Conservation (phyloP, 2,797 vertebrate genomes). For the Hozukius guyotensis region DNA sequence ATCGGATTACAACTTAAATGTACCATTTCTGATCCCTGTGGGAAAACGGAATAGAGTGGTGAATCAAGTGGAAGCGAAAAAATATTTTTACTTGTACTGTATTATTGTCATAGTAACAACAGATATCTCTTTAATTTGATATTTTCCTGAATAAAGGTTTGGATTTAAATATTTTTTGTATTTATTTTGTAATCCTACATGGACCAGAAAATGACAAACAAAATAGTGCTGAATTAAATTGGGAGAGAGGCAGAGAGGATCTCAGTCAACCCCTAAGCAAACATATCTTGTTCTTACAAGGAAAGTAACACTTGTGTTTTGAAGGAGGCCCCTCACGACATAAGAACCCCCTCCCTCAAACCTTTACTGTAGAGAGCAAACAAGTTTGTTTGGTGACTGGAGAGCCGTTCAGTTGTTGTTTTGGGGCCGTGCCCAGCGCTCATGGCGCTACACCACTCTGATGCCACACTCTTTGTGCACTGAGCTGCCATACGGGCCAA, state of each 20-base stretch:
- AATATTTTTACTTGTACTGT: constrained; percentile 5
- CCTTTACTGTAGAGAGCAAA: constrained; percentile 40
- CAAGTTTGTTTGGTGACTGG: constrained; percentile 57
- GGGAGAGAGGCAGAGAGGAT: neutral
- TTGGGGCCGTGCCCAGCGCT: constrained; percentile 62
- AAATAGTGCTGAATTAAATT: neutral
- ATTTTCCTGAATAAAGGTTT: constrained; percentile 7
- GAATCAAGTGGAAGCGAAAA: constrained; percentile 10
- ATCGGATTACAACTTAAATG: constrained; percentile 27
- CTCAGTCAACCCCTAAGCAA: constrained; percentile 16
- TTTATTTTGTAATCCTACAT: neutral
- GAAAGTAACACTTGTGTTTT: constrained; percentile 37
- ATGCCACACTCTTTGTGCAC: constrained; percentile 41
- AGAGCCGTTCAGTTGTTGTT: constrained; percentile 59
- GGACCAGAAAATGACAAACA: neutral
- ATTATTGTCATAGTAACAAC: constrained; percentile 20
- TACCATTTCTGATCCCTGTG: constrained; percentile 19
- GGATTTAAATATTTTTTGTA: neutral
- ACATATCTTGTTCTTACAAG: neutral
- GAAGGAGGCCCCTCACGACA: constrained; percentile 24
- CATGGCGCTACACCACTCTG: constrained; percentile 30
- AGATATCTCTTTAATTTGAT: constrained; percentile 17
- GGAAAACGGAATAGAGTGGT: constrained; percentile 14
- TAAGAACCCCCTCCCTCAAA: constrained; percentile 19
- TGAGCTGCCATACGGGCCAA: constrained; percentile 55